These are phyloP conservation scores for Calephelis perditalis DNA, from an alignment of 2,888 invertebrate species.

Conservation along the genomic window DNA sequence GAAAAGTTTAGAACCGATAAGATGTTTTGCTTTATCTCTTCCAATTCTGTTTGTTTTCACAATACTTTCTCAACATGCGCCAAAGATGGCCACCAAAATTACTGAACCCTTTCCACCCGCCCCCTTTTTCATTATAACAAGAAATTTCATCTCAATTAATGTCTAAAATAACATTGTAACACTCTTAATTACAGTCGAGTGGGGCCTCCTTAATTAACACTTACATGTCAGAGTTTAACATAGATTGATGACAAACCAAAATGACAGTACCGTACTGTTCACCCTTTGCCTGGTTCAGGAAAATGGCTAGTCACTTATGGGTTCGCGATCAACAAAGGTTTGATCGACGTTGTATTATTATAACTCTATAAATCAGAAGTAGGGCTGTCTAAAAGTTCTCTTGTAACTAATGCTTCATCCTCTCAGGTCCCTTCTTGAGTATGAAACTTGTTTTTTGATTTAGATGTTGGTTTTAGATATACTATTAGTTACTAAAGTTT, in stretches of 20 bases:
- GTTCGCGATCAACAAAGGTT: conserved; percentile 57
- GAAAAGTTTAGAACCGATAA: conserved; percentile 53
- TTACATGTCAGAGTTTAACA: conserved; percentile 76
- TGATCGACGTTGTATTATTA: conserved; percentile 48
- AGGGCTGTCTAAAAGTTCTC: conserved; percentile 1
- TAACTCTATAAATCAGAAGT: conserved; percentile 50
- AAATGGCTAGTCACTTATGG: conserved; percentile 67
- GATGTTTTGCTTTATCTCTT: conserved; percentile 60
- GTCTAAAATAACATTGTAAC: conserved; percentile 76
- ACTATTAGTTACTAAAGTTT: neutral
- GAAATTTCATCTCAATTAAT: conserved; percentile 78
- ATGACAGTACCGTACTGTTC: conserved; percentile 67
- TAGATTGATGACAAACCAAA: conserved; percentile 78
- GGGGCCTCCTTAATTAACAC: conserved; percentile 77
- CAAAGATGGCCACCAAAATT: conserved; percentile 60
- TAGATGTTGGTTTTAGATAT: neutral
- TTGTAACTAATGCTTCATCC: neutral
- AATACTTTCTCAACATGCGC: conserved; percentile 46
- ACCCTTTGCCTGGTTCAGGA: conserved; percentile 55
- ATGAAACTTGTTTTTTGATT: neutral
- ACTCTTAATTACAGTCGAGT: conserved; percentile 77
- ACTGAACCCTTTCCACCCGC: conserved; percentile 40
- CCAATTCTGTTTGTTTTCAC: conserved; percentile 60
- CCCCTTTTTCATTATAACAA: conserved; percentile 62
- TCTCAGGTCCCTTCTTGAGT: neutral